These are phyloP conservation scores for Trichogramma pretiosum DNA, from an alignment of 1,140 invertebrate species.

Conservation along the genomic window DNA sequence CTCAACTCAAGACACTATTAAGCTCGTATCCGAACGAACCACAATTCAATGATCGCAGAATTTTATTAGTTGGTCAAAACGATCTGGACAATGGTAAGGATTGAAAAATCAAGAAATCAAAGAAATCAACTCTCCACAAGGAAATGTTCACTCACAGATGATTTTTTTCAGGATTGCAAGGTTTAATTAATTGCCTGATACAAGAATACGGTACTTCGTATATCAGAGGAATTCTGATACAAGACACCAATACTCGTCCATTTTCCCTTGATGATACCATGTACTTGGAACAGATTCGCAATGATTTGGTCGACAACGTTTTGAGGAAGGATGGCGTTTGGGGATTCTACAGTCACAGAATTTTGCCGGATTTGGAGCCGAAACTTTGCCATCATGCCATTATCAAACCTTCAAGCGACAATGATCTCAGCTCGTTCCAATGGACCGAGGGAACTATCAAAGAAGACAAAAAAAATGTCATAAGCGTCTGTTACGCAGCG, in stretches of 20 bases:
- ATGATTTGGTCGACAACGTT: slow-evolving; percentile 73
- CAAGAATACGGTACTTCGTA: slow-evolving; percentile 59
- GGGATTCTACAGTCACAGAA: slow-evolving; percentile 69
- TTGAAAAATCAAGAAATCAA: background rate
- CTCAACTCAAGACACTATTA: slow-evolving; percentile 33
- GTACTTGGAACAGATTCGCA: slow-evolving; percentile 54
- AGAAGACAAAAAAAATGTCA: slow-evolving; percentile 10
- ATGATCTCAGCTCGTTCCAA: slow-evolving; percentile 73
- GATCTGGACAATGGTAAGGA: slow-evolving; percentile 55
- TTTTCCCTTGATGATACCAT: slow-evolving; percentile 55
- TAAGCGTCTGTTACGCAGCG: slow-evolving; percentile 51
- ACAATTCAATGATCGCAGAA: slow-evolving; percentile 24
- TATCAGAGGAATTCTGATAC: slow-evolving; percentile 53
- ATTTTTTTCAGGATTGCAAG: slow-evolving; percentile 70
- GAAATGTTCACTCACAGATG: too few relatives aligned
- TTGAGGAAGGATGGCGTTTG: slow-evolving; percentile 55
- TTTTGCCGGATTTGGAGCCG: slow-evolving; percentile 40
- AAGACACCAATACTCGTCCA: slow-evolving; percentile 53
- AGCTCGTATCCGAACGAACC: background rate
- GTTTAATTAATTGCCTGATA: slow-evolving; percentile 69
- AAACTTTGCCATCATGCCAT: slow-evolving; percentile 57
- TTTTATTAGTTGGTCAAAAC: slow-evolving; percentile 53
- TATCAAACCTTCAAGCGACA: slow-evolving; percentile 65
- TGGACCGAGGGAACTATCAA: slow-evolving; percentile 66
- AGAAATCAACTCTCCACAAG: too few relatives aligned